These are phyloP conservation scores for Spisula subtruncata DNA, from an alignment of 2,888 invertebrate genomes.

Conservation along the genomic window DNA sequence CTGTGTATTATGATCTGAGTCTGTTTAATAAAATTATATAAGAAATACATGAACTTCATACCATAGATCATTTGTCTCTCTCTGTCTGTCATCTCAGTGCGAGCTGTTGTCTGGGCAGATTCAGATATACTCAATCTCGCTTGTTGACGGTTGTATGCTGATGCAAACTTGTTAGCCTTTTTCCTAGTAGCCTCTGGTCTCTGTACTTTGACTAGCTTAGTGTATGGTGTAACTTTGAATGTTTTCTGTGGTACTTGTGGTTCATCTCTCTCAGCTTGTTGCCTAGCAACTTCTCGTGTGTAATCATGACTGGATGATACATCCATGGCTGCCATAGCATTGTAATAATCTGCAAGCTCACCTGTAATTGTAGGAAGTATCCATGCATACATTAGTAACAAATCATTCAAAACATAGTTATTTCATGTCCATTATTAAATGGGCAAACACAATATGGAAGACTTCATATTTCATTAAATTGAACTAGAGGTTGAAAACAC, in stretches of 20 bases:
- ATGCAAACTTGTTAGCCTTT: conserved; percentile 62
- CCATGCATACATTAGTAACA: background rate
- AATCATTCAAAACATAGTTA: background rate
- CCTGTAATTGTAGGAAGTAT: conserved; percentile 42
- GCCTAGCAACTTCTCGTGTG: conserved; percentile 51
- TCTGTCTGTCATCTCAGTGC: conserved; percentile 70
- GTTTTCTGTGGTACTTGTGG: conserved; percentile 64
- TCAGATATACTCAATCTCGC: conserved; percentile 58
- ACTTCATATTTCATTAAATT: too few species aligned
- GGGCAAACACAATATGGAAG: too few species aligned
- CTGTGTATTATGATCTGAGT: too few species aligned
- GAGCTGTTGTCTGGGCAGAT: conserved; percentile 58
- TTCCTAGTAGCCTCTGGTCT: conserved; percentile 84
- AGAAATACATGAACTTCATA: conserved; percentile 50
- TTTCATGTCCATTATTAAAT: too few species aligned
- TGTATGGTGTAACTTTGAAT: conserved; percentile 81
- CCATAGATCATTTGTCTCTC: conserved; percentile 80
- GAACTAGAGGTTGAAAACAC: too few species aligned
- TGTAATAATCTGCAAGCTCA: conserved; percentile 74
- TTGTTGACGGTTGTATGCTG: conserved; percentile 45
- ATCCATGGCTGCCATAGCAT: conserved; percentile 73
- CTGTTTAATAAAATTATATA: too few species aligned
- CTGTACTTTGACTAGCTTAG: conserved; percentile 83
- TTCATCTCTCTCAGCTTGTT: conserved; percentile 40
- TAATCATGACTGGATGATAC: conserved; percentile 64